Percentiles rank a stretch among this genome's conserved stretches.
Evolutionary conservation across 2,797 vertebrate genomes (phyloP).

Genomic region (Gymnodraco acuticeps): DNA sequence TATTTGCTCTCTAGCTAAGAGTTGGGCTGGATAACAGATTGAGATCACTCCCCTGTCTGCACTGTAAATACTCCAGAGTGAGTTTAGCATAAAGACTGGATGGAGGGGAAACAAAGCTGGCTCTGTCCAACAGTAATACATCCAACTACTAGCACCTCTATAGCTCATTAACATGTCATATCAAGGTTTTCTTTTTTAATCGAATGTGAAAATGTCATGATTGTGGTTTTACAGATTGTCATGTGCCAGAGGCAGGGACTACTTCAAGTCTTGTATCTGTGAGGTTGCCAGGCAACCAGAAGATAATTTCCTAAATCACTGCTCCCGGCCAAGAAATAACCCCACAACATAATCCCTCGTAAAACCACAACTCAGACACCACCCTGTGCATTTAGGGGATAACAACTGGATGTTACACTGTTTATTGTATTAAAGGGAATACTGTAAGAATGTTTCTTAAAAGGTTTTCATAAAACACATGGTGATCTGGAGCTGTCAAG

Average conservation of each 20-base stretch:
- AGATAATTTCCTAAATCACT: background rate
- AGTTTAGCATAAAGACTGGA: background rate
- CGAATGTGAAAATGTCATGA: background rate
- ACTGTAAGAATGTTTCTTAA: background rate
- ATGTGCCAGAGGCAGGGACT: slow-evolving; percentile 10
- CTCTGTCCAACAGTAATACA: background rate
- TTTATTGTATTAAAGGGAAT: background rate
- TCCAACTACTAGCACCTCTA: background rate
- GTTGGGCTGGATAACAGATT: background rate
- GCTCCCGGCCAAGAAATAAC: slow-evolving; percentile 12
- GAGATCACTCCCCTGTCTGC: background rate
- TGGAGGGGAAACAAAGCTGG: background rate
- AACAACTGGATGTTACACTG: background rate
- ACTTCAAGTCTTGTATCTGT: background rate
- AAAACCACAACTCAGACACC: slow-evolving; percentile 2
- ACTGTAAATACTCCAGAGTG: background rate
- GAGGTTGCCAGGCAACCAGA: slow-evolving; percentile 19
- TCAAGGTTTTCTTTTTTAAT: background rate
- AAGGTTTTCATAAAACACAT: background rate
- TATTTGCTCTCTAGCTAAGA: background rate
- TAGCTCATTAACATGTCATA: background rate
- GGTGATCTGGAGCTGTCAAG: background rate
- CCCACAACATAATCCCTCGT: background rate
- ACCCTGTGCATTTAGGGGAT: background rate
- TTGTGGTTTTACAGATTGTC: slow-evolving; percentile 6